Base-by-base conservation (phyloP, 2,113 vertebrate species). In the Hippocampus mohnikei region DNA sequence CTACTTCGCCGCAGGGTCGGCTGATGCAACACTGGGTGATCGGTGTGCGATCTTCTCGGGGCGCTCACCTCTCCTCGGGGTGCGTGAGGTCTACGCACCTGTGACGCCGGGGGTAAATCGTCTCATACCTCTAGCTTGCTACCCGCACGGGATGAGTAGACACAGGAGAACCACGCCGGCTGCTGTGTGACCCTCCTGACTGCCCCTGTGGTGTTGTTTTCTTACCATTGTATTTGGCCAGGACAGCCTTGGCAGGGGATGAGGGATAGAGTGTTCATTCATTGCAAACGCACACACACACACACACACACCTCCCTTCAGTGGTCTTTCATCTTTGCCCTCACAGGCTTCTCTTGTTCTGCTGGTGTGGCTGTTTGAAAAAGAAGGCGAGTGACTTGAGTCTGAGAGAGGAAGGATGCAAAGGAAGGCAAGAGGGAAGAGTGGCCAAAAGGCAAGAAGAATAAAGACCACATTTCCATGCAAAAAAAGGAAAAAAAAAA, bases 271-370 rank as follows among this genome's bases (percentile, higher is more conserved):
- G 68, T 69, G 87, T 84, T 85, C 90, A 89, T 88, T 91, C 88
- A 91, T 90, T 85, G 78, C 42, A 64, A 21, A 52, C 73, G 56
- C 44, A 55, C 46, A 58, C 82, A 67, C 50, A 71, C 69, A 72
- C 74, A 58, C 72, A 27, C 79, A 72, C 74, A 37, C 87, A 80
- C 83, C 73, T 76, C 82, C 81, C 82, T 65, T 79, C 70, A 11
- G 67, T 70, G 82, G 82, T 80, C 90, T 90, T 89, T 90, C 88
- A 89, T 91, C 88, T 89, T 85, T 72, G 73, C 85, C 78, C 85
- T 86, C 88, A 91, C 89, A 90, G 87, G 75, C 85, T 59, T 83
- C 88, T 87, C 89, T 90, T 91, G 88, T 90, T 90, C 83, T 81
- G 79, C 83, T 80, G 71, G 79, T 86, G 75, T 85, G 18, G n/a